Conservation (phyloP, 64 coral and sea anemone species). For the Stichodactyla mertensii region DNA sequence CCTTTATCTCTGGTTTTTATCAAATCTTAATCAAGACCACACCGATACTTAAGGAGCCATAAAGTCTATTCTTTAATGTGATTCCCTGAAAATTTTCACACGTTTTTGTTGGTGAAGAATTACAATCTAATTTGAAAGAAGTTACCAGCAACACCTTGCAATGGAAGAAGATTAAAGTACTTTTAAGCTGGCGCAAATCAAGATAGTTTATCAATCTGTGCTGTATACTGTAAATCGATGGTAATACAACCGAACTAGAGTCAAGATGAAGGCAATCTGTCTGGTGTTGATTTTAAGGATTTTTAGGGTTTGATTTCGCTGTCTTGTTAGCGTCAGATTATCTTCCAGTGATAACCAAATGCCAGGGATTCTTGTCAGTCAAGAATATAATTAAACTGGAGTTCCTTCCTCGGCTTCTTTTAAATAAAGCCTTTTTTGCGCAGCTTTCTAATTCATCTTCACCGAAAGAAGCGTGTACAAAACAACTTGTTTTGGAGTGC, state of each 20-base stretch:
- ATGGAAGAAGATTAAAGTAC: not conserved
- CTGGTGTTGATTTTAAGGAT: conserved; percentile 9
- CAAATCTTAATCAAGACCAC: not conserved
- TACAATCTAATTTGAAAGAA: conserved; percentile 8
- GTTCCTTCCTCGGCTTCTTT: not conserved
- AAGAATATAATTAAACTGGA: not conserved
- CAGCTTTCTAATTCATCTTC: not conserved
- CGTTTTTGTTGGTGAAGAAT: conserved; percentile 11
- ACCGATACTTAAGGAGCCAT: not conserved
- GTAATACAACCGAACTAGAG: not conserved
- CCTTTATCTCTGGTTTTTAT: conserved; percentile 10
- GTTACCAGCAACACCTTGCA: not conserved
- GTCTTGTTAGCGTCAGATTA: conserved; percentile 23
- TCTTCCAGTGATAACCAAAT: conserved; percentile 6
- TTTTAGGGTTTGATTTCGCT: not conserved
- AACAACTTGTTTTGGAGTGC: too few species aligned
- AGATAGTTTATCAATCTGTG: not conserved
- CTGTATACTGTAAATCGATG: not conserved
- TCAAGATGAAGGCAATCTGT: not conserved
- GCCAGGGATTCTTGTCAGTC: not conserved
- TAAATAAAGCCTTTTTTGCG: not conserved
- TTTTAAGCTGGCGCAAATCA: not conserved
- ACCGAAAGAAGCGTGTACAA: not conserved
- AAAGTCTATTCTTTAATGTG: not conserved
- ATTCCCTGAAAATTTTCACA: conserved; percentile 9